Base-by-base conservation (phyloP, 2,797 vertebrate genomes). In the Poeciliopsis gracilis region DNA sequence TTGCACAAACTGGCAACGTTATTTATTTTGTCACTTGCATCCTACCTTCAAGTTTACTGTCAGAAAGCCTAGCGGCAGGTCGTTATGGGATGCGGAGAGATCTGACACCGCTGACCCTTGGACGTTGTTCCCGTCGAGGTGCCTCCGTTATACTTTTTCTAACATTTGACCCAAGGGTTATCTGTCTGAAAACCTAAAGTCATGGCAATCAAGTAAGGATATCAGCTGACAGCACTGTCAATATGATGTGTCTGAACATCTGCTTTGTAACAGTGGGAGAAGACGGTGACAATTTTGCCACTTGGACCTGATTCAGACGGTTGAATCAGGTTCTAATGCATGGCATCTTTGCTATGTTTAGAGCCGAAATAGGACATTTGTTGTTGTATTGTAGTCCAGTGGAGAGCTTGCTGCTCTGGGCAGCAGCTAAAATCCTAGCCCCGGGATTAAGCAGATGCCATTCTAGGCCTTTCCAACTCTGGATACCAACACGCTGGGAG, bases 401-500 rank as follows among this genome's bases (percentile, higher is more conserved):
- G 75, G 86, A 88, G 86, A 88, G 88, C 90, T 90, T 71, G 12
- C 91, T 88, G 85, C 90, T 90, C 91, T 92, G 92, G 93, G 92
- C 93, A 90, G 92, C 77, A 91, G 93, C 94, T 94, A 94, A 95
- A 96, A 94, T 95, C 91, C 94, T 92, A 95, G 93, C 93, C 92
- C 91, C 89, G 85, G 94, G 94, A 95, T 95, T 95, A 95, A 94
- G 90, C 90, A 94, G 93, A 94, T 94, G 92, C 94, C 93, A 95
- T 95, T 95, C 92, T 90, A 89, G 94, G 94, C 94, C 94, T 93
- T 92, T 94, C 82, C 90, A 93, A 91, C 91, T 94, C 77, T 89
- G 93, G 91, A 91, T 91, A 93, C 91, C 82, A 91, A 88, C 88
- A 89, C 85, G 83, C 88, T 94, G 94, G 95, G 94, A 95, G 89